Conservation (phyloP, 30 jellyfish, hydroid and myxozoan genomes). For the Aurelia aurita complex sp. Pacific region DNA sequence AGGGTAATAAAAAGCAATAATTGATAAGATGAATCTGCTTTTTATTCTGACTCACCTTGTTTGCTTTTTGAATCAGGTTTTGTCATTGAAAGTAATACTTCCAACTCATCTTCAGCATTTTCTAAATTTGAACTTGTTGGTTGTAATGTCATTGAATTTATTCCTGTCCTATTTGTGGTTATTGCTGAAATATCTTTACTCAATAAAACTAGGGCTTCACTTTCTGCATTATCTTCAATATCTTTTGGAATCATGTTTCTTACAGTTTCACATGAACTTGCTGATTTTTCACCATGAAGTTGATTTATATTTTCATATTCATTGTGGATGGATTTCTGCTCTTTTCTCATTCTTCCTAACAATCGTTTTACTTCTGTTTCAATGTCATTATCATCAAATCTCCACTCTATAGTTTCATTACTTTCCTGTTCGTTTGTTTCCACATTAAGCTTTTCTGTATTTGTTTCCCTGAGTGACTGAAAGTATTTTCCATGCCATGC, state of each 20-base stretch:
- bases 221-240: too few relatives aligned
- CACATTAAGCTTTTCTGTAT: neutral
- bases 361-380: neutral
- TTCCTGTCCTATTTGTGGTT: too few relatives aligned
- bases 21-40: neutral
- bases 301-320: too few relatives aligned
- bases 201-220: too few relatives aligned
- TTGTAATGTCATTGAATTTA: neutral
- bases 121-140: neutral
- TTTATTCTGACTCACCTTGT: neutral
- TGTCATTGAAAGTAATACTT: slow-evolving; percentile 9
- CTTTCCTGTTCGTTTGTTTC: neutral
- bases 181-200: too few relatives aligned
- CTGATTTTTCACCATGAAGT: too few relatives aligned
- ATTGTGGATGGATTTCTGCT: too few relatives aligned
- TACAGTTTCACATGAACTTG: too few relatives aligned
- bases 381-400: neutral
- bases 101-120: slow-evolving; percentile 38
- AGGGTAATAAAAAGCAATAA: neutral
- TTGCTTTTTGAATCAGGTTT: neutral
- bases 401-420: neutral
- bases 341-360: neutral
- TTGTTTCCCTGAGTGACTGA: slow-evolving; percentile 3
- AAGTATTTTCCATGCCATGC: slow-evolving; percentile 50
- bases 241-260: too few relatives aligned